Conservation (phyloP, 2,113 vertebrate species). For the Canis aureus region DNA sequence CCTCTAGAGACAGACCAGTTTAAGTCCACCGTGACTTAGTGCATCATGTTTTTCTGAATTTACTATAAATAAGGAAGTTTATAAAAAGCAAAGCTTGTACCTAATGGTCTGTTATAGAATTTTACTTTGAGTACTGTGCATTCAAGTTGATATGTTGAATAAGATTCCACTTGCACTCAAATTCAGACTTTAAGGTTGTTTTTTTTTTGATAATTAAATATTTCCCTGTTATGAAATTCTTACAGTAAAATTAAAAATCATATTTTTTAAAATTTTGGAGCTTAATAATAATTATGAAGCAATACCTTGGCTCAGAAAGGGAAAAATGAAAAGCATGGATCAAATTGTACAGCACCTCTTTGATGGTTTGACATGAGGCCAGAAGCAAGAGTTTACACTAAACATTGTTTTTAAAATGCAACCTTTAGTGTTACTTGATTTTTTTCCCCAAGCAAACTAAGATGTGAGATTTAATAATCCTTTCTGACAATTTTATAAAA, state of each 20-base stretch:
- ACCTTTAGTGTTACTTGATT: constrained; percentile 56
- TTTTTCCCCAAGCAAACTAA: constrained; percentile 55
- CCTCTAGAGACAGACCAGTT: neutral
- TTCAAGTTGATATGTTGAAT: neutral
- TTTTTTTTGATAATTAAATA: constrained; percentile 36
- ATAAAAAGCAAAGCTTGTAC: neutral
- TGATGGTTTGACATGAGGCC: constrained; percentile 58
- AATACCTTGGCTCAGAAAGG: neutral
- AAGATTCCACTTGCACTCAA: neutral
- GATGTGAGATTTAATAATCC: constrained; percentile 68
- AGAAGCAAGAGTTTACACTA: constrained; percentile 56
- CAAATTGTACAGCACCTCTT: neutral
- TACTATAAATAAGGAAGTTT: neutral
- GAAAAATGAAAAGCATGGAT: constrained; percentile 29
- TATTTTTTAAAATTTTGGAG: neutral
- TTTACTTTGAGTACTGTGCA: neutral
- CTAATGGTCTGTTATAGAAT: neutral
- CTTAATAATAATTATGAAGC: neutral
- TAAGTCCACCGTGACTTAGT: neutral
- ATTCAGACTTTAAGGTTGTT: neutral
- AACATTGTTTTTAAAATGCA: constrained; percentile 71
- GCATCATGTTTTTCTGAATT: neutral
- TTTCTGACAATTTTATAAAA: constrained; percentile 73
- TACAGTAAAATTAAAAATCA: neutral
- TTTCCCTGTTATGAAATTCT: neutral